These are phyloP conservation scores for Zophobas morio DNA, from an alignment of 1,140 invertebrate species.

Conservation along the genomic window DNA sequence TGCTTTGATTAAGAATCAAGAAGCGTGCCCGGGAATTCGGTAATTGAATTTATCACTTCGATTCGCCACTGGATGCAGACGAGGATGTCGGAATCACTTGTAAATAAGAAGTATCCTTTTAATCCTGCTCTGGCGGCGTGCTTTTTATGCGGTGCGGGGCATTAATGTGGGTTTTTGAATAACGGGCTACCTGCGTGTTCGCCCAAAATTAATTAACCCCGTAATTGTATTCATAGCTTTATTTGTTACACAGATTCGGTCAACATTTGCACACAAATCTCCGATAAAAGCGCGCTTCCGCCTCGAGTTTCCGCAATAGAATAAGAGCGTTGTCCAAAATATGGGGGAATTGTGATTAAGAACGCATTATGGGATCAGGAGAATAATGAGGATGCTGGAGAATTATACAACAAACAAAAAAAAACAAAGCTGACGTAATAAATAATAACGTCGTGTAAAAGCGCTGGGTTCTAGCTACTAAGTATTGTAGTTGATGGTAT, in stretches of 20 bases:
- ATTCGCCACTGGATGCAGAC: slow-evolving; percentile 5
- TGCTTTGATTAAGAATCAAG: slow-evolving; percentile 40
- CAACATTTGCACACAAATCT: slow-evolving; percentile 22
- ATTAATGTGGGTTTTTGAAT: slow-evolving; percentile 39
- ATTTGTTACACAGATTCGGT: slow-evolving; percentile 31
- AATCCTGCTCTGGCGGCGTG: slow-evolving; percentile 28
- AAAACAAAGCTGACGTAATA: too few species aligned
- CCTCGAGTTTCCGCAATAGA: too few species aligned
- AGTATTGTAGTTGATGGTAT: too few species aligned
- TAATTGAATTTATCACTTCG: slow-evolving; percentile 43
- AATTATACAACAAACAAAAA: too few species aligned
- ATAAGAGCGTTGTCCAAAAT: too few species aligned
- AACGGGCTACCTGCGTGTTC: slow-evolving; percentile 16
- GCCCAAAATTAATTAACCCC: slow-evolving; percentile 26
- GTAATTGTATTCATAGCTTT: slow-evolving; percentile 37
- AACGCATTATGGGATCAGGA: too few species aligned
- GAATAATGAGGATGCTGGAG: too few species aligned
- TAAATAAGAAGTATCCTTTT: slow-evolving; percentile 37
- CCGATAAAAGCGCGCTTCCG: too few species aligned
- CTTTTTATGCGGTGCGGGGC: slow-evolving; percentile 24
- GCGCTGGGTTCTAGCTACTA: too few species aligned
- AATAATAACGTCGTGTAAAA: too few species aligned
- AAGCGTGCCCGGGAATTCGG: slow-evolving; percentile 40
- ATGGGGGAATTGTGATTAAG: too few species aligned
- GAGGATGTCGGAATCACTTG: slow-evolving; percentile 31